A percentile compares a stretch with the other conserved stretches of the same genome.
phyloP scores from a whole-genome alignment of 2,888 invertebrate genomes.

The Tanytarsus gracilentus region DNA sequence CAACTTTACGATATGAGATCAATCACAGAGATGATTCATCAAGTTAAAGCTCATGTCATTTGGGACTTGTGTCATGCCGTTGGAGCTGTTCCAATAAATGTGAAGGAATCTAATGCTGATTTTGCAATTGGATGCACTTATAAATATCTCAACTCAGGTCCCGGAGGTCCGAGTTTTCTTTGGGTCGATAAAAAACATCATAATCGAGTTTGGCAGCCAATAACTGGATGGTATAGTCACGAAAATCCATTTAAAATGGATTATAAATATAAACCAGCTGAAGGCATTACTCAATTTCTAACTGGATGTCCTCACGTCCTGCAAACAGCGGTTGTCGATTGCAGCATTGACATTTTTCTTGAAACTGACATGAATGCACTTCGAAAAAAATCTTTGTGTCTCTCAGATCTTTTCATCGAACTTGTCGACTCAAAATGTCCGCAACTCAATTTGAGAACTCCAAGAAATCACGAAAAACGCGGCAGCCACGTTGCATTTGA shows the following conservation, averaged over 20 bases:
- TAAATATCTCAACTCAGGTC: not conserved
- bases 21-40: not conserved
- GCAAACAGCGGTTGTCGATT: not conserved
- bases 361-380: not conserved
- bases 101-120: not conserved
- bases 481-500: not conserved
- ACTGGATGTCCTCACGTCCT: not conserved
- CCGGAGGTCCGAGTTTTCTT: not conserved
- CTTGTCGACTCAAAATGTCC: not conserved
- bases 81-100: not conserved
- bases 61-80: not conserved
- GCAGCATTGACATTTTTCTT: not conserved
- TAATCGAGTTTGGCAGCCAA: not conserved
- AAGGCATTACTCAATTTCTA: not conserved
- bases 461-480: not conserved
- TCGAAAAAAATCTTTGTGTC: not conserved
- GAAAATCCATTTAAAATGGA: not conserved
- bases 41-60: not conserved
- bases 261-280: not conserved
- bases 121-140: conserved; percentile 4
- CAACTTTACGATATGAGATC: not conserved
- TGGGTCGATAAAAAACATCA: not conserved
- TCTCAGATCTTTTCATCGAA: not conserved
- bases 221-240: not conserved
- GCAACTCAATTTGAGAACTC: not conserved